Percentiles rank a stretch among this genome's conserved stretches.
These are phyloP conservation scores for Melipona beecheii DNA, from an alignment of 2,888 invertebrate genomes.

Conservation along the genomic window DNA sequence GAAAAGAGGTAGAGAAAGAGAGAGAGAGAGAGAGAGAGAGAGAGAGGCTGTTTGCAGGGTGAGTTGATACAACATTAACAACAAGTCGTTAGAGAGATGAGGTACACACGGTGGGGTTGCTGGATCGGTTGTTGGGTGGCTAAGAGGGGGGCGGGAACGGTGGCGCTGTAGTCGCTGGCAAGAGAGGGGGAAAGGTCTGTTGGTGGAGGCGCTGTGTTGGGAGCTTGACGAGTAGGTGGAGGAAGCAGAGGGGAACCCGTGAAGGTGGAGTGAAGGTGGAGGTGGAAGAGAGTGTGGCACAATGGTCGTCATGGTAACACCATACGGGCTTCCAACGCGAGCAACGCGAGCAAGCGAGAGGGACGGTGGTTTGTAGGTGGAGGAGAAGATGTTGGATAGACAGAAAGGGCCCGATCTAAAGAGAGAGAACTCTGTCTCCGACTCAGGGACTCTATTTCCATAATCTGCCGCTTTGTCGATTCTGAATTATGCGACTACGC, in stretches of 20 bases:
- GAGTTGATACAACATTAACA: conserved; percentile 81
- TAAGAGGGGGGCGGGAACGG: conserved; percentile 58
- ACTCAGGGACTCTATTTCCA: conserved; percentile 83
- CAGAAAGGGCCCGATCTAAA: conserved; percentile 56
- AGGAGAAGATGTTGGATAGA: conserved; percentile 53
- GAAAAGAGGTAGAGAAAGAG: background rate
- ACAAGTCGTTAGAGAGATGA: conserved; percentile 82
- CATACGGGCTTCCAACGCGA: conserved; percentile 64
- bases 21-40: background rate
- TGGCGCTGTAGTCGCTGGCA: conserved; percentile 43
- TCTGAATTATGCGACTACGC: conserved; percentile 83
- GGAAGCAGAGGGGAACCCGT: conserved; percentile 34
- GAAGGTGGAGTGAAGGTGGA: conserved; percentile 67
- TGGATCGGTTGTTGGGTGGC: conserved; percentile 60
- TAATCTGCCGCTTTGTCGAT: conserved; percentile 84
- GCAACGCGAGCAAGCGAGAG: conserved; percentile 47
- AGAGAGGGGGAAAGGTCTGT: conserved; percentile 45
- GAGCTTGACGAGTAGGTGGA: conserved; percentile 45
- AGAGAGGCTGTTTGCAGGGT: conserved; percentile 75
- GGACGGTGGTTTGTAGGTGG: conserved; percentile 39
- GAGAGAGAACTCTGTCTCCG: conserved; percentile 73
- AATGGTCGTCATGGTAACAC: conserved; percentile 83
- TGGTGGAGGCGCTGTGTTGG: conserved; percentile 61
- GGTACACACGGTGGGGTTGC: conserved; percentile 73
- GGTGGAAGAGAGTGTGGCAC: conserved; percentile 75